phyloP scores from a whole-genome alignment of 2,113 vertebrate species.

The Leiothrix lutea region DNA sequence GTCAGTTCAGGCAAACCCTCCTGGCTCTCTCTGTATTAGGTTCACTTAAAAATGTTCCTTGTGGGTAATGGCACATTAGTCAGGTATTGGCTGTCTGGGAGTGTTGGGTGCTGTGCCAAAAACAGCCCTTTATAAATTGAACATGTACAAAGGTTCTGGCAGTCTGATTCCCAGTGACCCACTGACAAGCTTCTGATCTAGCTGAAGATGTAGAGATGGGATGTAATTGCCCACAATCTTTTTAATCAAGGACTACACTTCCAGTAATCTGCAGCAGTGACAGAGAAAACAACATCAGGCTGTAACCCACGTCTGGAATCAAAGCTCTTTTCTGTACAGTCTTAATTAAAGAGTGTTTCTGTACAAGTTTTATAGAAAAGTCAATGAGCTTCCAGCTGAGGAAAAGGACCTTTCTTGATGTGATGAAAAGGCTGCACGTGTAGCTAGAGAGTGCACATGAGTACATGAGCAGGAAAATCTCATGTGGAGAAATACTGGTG shows the following conservation, averaged over 20 bases:
- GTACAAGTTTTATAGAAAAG: background rate
- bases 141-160: conserved; percentile 12
- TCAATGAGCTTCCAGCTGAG: conserved; percentile 6
- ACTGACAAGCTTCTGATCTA: conserved; percentile 23
- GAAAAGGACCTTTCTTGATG: background rate
- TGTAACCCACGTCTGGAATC: conserved; percentile 22
- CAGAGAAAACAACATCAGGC: conserved; percentile 13
- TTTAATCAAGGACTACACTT: conserved; percentile 45
- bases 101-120: background rate
- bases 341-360: conserved; percentile 52
- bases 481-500: background rate
- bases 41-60: background rate
- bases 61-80: background rate
- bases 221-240: conserved; percentile 38
- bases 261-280: background rate
- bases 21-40: background rate
- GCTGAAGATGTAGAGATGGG: background rate
- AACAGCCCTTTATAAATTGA: conserved; percentile 1
- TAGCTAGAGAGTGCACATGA: background rate
- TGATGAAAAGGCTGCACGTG: background rate
- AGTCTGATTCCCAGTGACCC: conserved; percentile 4
- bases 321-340: conserved; percentile 11
- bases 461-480: background rate
- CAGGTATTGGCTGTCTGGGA: background rate
- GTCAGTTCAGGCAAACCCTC: background rate